These are phyloP conservation scores for Himalopsyche phryganea DNA, from an alignment of 1,140 invertebrate species.

Conservation along the genomic window DNA sequence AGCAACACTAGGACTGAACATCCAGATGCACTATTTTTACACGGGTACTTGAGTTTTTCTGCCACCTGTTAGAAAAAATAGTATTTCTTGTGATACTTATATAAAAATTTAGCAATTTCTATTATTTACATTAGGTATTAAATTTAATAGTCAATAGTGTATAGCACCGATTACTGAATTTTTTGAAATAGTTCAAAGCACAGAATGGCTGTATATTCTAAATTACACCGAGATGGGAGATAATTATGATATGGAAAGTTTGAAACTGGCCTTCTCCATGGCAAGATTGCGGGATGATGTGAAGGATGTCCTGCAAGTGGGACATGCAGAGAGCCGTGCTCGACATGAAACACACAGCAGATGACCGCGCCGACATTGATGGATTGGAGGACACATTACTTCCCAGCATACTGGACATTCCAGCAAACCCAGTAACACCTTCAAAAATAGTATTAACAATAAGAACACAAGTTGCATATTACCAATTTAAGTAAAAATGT, in stretches of 20 bases:
- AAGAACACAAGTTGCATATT: no score
- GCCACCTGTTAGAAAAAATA: slow-evolving; percentile 38
- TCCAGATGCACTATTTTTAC: slow-evolving; percentile 39
- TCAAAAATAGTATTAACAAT: no score
- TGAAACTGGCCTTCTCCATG: slow-evolving; percentile 37
- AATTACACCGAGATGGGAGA: no score
- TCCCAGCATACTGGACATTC: slow-evolving; percentile 59
- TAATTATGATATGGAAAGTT: no score
- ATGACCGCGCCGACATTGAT: slow-evolving; percentile 55
- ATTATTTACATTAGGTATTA: no score
- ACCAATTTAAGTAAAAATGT: no score
- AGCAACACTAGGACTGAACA: slow-evolving; percentile 42
- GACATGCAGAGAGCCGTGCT: slow-evolving; percentile 45
- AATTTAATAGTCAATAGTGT: no score
- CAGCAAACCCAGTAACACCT: slow-evolving; percentile 49
- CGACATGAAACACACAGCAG: slow-evolving; percentile 50
- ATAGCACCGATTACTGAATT: no score
- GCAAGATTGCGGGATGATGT: slow-evolving; percentile 48
- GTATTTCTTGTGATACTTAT: no score
- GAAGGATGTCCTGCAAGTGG: slow-evolving; percentile 49
- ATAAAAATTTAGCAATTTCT: no score
- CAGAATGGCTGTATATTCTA: no score
- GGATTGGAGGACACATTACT: slow-evolving; percentile 54
- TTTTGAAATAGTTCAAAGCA: no score
- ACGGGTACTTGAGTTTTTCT: slow-evolving; percentile 47